Base-by-base conservation (phyloP, 2,888 invertebrate species). In the Diloba caeruleocephala region DNA sequence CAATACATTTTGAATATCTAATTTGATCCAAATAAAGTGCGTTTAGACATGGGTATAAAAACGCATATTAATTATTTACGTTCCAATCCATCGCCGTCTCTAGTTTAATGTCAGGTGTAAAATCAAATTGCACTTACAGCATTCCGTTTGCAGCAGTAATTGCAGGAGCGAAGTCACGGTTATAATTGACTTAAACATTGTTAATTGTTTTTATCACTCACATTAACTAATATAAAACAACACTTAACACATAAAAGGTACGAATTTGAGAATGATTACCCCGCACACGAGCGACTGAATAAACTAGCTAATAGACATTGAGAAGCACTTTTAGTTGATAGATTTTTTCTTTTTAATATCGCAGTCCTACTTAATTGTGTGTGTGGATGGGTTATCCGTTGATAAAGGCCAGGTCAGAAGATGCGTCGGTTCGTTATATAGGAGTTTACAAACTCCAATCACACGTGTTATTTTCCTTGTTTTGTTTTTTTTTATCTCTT, bases 101-200 rank as follows among this genome's bases (percentile, higher is more conserved):
- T 26, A 36, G 34, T 50, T 41, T 12, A 54, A 44, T 49, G 51
- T 53, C 45, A 71, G 41, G 49, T 53, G 56, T 61, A 59, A 51
- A 61, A 52, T 59, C 14, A 55, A 67, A 57, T 53, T 44, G 41
- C 21, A 83, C 84, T 83, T 78, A 84, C 84, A 61, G 49, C 76
- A 62, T 61, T 71, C 53, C 29, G 44, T 63, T 52, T 70, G 67
- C 31, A 75, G 66, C 32, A 71, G 65, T 37, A 72, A 71, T 33
- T 74, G 71, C 36, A 79, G 56, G 13, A 79, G 21, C 43, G 67
- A 44, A 59, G 66, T 52, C 60, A 73, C 69, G 19, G 37, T 51
- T 58, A 70, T 41, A 34, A 70, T 39, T 48, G 63, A 68, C 19
- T 68, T 68, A 8, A 63, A 60, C 81, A 80, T 80, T 42, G 21